These are phyloP conservation scores for Linnaemya tessellans DNA, from an alignment of 2,888 invertebrate species.

Conservation along the genomic window DNA sequence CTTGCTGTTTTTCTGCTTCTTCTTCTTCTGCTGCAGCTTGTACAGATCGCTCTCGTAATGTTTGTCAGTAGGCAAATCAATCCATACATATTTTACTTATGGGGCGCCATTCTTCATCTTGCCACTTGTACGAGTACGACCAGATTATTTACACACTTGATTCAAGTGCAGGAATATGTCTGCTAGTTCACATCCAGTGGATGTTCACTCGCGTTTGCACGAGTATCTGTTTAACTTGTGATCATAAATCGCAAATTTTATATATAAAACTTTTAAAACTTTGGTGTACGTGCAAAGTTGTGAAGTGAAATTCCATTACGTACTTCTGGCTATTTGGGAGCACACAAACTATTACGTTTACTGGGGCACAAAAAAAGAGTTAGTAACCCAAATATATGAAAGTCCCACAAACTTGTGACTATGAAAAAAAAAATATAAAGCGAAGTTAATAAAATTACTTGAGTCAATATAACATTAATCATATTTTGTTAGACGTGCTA, in stretches of 20 bases:
- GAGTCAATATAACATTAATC: conserved; percentile 24
- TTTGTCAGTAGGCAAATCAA: conserved; percentile 29
- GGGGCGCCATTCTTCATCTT: conserved; percentile 69
- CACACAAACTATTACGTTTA: conserved; percentile 53
- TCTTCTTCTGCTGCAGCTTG: conserved; percentile 19
- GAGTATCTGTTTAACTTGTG: conserved; percentile 30
- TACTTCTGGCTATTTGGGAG: conserved; percentile 66
- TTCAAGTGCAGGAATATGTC: conserved; percentile 55
- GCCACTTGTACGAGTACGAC: conserved; percentile 69
- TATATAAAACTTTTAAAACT: conserved; percentile 19
- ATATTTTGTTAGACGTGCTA: conserved; percentile 38
- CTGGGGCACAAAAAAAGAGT: neutral
- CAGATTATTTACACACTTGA: conserved; percentile 64
- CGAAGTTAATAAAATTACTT: neutral
- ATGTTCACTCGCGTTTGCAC: conserved; percentile 4
- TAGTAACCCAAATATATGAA: neutral
- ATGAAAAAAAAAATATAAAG: neutral
- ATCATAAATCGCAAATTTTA: conserved; percentile 35
- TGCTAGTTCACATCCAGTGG: neutral
- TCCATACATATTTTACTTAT: conserved; percentile 53
- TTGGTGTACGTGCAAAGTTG: conserved; percentile 60
- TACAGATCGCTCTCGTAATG: conserved; percentile 53
- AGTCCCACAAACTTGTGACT: conserved; percentile 34
- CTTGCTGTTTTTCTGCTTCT: neutral
- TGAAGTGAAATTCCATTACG: conserved; percentile 68